These are phyloP conservation scores for Hermatobates lingyangjiaoensis DNA, from an alignment of 1,140 invertebrate species.

Conservation along the genomic window DNA sequence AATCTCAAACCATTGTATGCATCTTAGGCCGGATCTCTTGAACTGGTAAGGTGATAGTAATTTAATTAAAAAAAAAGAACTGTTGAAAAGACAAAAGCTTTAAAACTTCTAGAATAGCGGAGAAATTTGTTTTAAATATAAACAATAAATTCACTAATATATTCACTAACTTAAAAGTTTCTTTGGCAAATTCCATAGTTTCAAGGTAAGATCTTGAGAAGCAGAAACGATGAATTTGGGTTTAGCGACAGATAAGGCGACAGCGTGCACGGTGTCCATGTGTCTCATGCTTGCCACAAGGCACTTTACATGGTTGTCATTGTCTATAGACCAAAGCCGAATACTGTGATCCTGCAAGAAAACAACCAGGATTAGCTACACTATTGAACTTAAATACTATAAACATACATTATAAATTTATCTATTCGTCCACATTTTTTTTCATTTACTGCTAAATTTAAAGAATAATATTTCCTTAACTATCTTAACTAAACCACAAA, in stretches of 20 bases:
- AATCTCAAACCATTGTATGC: too few relatives aligned
- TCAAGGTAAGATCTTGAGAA: conserved; percentile 81
- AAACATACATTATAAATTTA: too few relatives aligned
- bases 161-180: conserved; percentile 22
- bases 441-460: too few relatives aligned
- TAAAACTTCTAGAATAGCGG: not conserved
- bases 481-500: too few relatives aligned
- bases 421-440: too few relatives aligned
- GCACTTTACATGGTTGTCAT: conserved; percentile 34
- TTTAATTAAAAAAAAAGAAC: not conserved
- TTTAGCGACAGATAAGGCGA: conserved; percentile 41
- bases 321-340: conserved; percentile 52
- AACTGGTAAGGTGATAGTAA: too few relatives aligned
- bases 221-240: conserved; percentile 49
- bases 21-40: too few relatives aligned
- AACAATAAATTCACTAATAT: too few relatives aligned
- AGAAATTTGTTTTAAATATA: too few relatives aligned
- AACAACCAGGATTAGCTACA: too few relatives aligned
- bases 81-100: not conserved
- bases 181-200: conserved; percentile 58
- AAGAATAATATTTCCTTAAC: too few relatives aligned
- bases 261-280: conserved; percentile 59
- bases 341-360: conserved; percentile 54
- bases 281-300: conserved; percentile 54
- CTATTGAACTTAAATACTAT: too few relatives aligned